Percentiles rank a stretch among this genome's conserved stretches.
These are phyloP conservation scores for Acrocera orbiculus DNA, from an alignment of 2,888 invertebrate genomes.

Conservation along the genomic window DNA sequence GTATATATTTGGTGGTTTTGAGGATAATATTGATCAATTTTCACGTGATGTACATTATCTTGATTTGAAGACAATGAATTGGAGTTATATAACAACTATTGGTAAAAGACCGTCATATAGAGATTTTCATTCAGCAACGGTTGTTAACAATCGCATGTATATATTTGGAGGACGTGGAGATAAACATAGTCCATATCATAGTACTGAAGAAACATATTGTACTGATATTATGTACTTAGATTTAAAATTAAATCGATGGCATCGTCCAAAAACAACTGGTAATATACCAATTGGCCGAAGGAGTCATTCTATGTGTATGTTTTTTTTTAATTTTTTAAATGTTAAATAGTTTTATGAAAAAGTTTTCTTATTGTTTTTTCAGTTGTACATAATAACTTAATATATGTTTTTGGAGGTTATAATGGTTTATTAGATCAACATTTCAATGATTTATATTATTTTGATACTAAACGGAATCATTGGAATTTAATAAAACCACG, in stretches of 20 bases:
- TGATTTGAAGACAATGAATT: constrained; percentile 52
- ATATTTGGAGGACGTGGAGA: constrained; percentile 82
- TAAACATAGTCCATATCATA: constrained; percentile 42
- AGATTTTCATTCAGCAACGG: constrained; percentile 78
- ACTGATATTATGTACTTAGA: constrained; percentile 61
- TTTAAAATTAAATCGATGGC: constrained; percentile 52
- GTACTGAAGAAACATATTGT: constrained; percentile 58
- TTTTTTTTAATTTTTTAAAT: constrained; percentile 1
- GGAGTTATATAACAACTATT: constrained; percentile 44
- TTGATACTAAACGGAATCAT: constrained; percentile 39
- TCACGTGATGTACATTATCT: constrained; percentile 61
- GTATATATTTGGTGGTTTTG: constrained; percentile 85
- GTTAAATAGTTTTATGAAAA: background rate
- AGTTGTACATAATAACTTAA: constrained; percentile 59
- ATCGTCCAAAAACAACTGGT: constrained; percentile 40
- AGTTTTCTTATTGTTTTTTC: background rate
- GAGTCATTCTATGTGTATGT: constrained; percentile 81
- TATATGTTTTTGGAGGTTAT: constrained; percentile 85
- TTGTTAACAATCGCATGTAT: constrained; percentile 62
- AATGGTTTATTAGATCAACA: constrained; percentile 60
- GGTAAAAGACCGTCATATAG: constrained; percentile 54
- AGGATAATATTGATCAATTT: constrained; percentile 64
- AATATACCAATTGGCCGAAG: constrained; percentile 60
- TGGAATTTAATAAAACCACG: constrained; percentile 44
- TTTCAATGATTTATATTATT: constrained; percentile 69